Percentiles rank a stretch among this genome's conserved stretches.
phyloP scores from a whole-genome alignment of 2,888 invertebrate species.

The Acanthacorydalis orientalis region DNA sequence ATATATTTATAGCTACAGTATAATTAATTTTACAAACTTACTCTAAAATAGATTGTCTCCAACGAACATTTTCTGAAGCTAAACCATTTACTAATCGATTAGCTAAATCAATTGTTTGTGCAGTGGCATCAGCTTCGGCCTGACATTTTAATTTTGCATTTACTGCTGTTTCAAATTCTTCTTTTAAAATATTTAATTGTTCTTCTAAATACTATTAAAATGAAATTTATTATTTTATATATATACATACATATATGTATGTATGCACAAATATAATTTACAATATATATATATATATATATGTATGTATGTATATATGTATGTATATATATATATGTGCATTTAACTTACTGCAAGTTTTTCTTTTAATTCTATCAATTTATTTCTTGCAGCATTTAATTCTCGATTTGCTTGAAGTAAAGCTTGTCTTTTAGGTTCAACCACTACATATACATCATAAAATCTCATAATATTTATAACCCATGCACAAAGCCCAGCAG shows the following conservation, averaged over 20 bases:
- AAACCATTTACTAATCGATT: slow-evolving; percentile 84
- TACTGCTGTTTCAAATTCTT: slow-evolving; percentile 73
- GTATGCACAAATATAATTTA: background rate
- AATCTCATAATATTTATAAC: slow-evolving; percentile 82
- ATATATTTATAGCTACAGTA: background rate
- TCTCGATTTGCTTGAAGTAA: slow-evolving; percentile 73
- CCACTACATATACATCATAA: slow-evolving; percentile 78
- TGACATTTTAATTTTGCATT: slow-evolving; percentile 80
- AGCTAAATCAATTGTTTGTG: slow-evolving; percentile 76
- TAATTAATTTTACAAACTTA: slow-evolving; percentile 14
- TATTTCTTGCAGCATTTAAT: slow-evolving; percentile 63
- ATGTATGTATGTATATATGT: no score
- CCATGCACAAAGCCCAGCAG: slow-evolving; percentile 88
- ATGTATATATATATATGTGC: background rate
- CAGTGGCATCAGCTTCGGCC: slow-evolving; percentile 81
- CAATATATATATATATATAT: background rate
- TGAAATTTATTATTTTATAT: background rate
- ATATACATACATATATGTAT: background rate
- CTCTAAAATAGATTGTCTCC: slow-evolving; percentile 49
- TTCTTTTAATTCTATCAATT: slow-evolving; percentile 57
- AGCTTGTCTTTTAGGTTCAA: slow-evolving; percentile 81
- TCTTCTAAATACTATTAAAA: slow-evolving; percentile 50
- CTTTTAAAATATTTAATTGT: slow-evolving; percentile 55
- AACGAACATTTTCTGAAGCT: slow-evolving; percentile 78
- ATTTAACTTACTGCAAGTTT: slow-evolving; percentile 36